Conservation (phyloP, 2,113 vertebrate species). For the Hyperoodon ampullatus region DNA sequence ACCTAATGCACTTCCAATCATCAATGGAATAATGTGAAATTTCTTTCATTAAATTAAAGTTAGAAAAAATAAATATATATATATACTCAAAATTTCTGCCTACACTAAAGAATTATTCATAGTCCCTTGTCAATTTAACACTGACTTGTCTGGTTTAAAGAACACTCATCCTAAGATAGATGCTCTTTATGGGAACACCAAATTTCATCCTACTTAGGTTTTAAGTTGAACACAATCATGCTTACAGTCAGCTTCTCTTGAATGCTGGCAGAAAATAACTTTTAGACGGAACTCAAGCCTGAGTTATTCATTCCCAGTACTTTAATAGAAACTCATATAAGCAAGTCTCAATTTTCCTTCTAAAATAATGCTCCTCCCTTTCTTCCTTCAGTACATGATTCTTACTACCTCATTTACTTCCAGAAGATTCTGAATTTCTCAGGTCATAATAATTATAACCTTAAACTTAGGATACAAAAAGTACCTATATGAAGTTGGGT, state of each 20-base stretch:
- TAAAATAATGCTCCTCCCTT: neutral
- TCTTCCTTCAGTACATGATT: neutral
- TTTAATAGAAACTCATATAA: conserved; percentile 2
- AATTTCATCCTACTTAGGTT: neutral
- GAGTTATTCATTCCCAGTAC: neutral
- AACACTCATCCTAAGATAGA: neutral
- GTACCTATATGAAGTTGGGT: neutral
- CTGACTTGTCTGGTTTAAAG: neutral
- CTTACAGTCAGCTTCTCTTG: neutral
- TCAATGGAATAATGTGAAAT: neutral
- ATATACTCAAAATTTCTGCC: neutral
- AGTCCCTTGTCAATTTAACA: neutral
- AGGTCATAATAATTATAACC: neutral
- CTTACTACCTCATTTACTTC: neutral
- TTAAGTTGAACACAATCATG: neutral
- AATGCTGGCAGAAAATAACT: neutral
- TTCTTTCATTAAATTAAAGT: neutral
- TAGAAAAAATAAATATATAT: neutral
- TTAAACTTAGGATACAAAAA: neutral
- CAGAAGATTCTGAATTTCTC: neutral
- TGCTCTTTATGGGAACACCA: neutral
- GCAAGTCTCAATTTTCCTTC: neutral
- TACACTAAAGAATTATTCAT: neutral
- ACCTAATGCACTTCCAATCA: neutral
- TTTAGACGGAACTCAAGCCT: neutral